These are phyloP conservation scores for Poeciliopsis presidionis DNA, from an alignment of 2,797 vertebrate genomes.

Conservation along the genomic window DNA sequence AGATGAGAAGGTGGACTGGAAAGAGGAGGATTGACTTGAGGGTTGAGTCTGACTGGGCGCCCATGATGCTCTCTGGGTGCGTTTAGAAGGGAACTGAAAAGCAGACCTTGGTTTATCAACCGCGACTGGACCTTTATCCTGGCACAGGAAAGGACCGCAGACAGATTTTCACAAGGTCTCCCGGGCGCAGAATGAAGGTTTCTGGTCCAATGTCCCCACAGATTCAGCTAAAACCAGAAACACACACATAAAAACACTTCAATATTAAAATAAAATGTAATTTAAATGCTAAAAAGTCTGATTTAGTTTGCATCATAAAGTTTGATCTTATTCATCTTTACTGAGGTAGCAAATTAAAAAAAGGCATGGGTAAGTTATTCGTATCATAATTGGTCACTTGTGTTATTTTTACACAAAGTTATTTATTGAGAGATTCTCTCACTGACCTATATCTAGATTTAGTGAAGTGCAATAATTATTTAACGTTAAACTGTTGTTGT, in stretches of 20 bases:
- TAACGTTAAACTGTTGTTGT: not conserved
- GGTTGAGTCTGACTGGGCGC: conserved; percentile 81
- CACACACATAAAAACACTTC: not conserved
- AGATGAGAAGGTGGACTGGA: conserved; percentile 92
- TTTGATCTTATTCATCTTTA: not conserved
- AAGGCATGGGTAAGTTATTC: not conserved
- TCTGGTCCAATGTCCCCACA: conserved; percentile 6
- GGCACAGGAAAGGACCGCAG: conserved; percentile 9
- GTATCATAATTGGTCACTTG: not conserved
- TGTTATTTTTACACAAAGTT: not conserved
- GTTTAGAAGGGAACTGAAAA: conserved; percentile 9
- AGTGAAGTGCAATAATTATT: not conserved
- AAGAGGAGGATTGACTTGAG: conserved; percentile 85
- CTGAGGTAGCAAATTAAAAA: not conserved
- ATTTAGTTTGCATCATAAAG: not conserved
- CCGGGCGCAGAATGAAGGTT: conserved; percentile 10
- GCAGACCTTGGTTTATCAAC: not conserved
- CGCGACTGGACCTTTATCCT: conserved; percentile 10
- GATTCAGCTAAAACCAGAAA: conserved; percentile 33
- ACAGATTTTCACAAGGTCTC: conserved; percentile 1
- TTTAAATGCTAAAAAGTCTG: not conserved
- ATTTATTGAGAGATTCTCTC: not conserved
- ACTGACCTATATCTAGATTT: not conserved
- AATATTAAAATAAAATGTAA: not conserved
- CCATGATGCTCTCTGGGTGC: conserved; percentile 74